Evolutionary conservation across 1,140 invertebrate genomes (phyloP).

Genomic region (Telenomus remus): DNA sequence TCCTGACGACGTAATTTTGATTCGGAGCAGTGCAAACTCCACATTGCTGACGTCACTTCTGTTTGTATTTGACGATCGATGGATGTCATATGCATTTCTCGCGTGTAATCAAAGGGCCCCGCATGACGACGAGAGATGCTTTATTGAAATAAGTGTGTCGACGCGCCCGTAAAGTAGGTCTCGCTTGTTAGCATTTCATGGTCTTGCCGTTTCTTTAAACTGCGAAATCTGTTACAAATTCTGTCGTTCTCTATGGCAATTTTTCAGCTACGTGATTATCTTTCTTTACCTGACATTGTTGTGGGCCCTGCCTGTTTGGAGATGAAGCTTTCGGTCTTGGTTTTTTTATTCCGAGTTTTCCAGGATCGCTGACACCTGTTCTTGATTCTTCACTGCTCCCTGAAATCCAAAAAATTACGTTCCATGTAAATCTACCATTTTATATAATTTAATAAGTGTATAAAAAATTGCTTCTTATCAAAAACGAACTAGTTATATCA

Average conservation of each 20-base stretch:
- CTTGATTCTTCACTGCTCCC: constrained; percentile 74
- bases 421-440: neutral
- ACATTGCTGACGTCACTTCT: constrained; percentile 44
- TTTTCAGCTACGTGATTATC: constrained; percentile 17
- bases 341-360: constrained; percentile 79
- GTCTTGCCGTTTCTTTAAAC: constrained; percentile 3
- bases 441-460: no score
- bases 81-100: constrained; percentile 46
- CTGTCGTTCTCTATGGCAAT: neutral
- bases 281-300: constrained; percentile 84
- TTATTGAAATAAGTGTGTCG: constrained; percentile 56
- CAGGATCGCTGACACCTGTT: constrained; percentile 69
- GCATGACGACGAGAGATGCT: constrained; percentile 30
- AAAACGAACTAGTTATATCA: no score
- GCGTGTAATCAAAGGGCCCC: constrained; percentile 46
- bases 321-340: constrained; percentile 84
- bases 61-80: constrained; percentile 54
- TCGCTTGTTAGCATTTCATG: constrained; percentile 66
- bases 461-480: no score
- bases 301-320: constrained; percentile 86
- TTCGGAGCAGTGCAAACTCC: constrained; percentile 47
- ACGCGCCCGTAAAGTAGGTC: constrained; percentile 62
- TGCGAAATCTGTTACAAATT: no score
- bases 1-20: constrained; percentile 46
- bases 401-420: constrained; percentile 59